Evolutionary conservation across 2,797 vertebrate species (phyloP), one percentile per base, ranked within the genome.

Genomic region (Pseudochaenichthys georgianus): DNA sequence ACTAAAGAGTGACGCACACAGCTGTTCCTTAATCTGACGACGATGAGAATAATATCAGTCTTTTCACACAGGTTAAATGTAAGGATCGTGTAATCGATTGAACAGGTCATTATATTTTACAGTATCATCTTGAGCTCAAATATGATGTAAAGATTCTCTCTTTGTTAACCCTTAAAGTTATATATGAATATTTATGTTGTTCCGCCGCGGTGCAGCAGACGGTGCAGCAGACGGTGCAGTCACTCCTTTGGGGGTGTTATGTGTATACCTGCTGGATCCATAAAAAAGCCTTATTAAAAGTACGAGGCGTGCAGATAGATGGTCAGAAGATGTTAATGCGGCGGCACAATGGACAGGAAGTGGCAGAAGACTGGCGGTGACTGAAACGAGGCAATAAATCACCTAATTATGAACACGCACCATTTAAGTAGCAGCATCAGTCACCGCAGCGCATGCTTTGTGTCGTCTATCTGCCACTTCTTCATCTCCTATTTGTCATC

Each of bases 311-410:
- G 78, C 73, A 87, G 87, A 91, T 90, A 86, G 92, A 92, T 87
- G 77, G 79, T 42, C 17, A 71, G 73, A 84, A 83, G 83, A 89
- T 88, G 80, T 80, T 81, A 84, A 86, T 80, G 68, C 19, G 58
- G 80, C 70, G 65, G 85, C 77, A 69, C 75, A 85, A 84, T 77
- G 85, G 85, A 84, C 81, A 76, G 68, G 67, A 79, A 80, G 57
- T 67, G 48, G 77, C 83, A 58, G 75, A 75, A 83, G 84, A 80
- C 73, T 81, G 81, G 64, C 80, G 71, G 77, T 75, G 85, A 90
- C 86, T 78, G 77, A 87, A 93, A 93, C 84, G 92, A 91, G 86
- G 51, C 88, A 92, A 95, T 95, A 94, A 94, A 95, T 95, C 94
- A 94, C 85, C 84, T 92, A 89, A 94, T 95, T 95, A 95, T 92